Evolutionary conservation across 2,888 invertebrate genomes (phyloP), one percentile per base, ranked within the genome.

Genomic region (Chymomyza caudatula): DNA sequence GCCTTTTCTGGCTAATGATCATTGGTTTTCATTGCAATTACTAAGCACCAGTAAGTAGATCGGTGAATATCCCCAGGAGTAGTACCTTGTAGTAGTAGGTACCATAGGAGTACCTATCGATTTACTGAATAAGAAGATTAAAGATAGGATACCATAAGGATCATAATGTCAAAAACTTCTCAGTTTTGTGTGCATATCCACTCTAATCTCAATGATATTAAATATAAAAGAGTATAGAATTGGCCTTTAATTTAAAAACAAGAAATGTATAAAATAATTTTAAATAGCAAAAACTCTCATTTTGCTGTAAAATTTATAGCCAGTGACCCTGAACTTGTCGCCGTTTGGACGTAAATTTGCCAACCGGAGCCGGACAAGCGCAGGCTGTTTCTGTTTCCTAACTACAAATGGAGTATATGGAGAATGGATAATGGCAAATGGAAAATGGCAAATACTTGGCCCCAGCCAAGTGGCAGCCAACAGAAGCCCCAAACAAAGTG

Each of bases 321-420:
- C 65, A 17, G 60, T 82, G 79, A 85, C 77, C 83, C 71, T 82
- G 83, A 85, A 71, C 63, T 67, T 63, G 72, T 4, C n/a, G 20
- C 54, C 49, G 11, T 15, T n/a, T 17, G 15, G 25, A 13, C n/a
- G 53, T 53, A 53, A 53, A 53, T 53, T 53, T 53, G 53, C 53
- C 51, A 51, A 20, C 8, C 25, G 29, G 15, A 47, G 47, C 47
- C 53, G 13, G 53, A 25, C n/a, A 22, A 23, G 25, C n/a, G 23
- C 25, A 8, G 47, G 25, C 56, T 56, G n/a, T n/a, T n/a, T n/a
- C n/a, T 4, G 20, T 8, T 51, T 15, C 25, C 22, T 20, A 51
- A 47, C 47, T n/a, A n/a, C 47, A 47, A 47, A 17, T 47, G 51
- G 22, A 51, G 11, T 37, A 11, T 11, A 37, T 11, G 29, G 1